Conservation (phyloP, 2,888 invertebrate genomes). For the Malthinus flaveolus region DNA sequence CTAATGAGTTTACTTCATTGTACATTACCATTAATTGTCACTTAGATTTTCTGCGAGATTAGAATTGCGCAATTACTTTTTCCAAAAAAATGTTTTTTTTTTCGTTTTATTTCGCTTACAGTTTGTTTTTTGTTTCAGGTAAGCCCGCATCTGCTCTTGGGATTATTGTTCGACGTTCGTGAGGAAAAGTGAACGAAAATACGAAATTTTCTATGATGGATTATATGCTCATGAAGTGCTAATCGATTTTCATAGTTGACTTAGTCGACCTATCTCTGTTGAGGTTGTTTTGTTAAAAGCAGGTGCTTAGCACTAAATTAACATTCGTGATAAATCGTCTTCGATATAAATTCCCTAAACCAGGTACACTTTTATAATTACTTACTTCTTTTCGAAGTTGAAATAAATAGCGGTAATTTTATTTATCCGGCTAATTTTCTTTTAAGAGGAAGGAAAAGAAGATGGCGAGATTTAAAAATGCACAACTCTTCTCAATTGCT, state of each 20-base stretch:
- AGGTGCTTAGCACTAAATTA: constrained; percentile 33
- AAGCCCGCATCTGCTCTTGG: neutral
- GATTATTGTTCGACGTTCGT: neutral
- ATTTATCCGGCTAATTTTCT: too few relatives aligned
- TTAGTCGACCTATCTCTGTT: constrained; percentile 21
- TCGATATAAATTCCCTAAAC: constrained; percentile 22
- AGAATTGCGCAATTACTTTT: constrained; percentile 8
- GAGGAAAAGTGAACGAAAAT: neutral
- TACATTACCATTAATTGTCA: constrained; percentile 33
- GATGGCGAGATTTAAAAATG: constrained; percentile 2
- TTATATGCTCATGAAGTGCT: constrained; percentile 13
- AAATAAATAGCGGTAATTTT: too few relatives aligned
- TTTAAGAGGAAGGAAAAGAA: too few relatives aligned
- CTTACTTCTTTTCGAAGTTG: neutral
- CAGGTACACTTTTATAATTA: neutral
- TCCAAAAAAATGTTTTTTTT: too few relatives aligned
- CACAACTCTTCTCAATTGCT: constrained; percentile 7
- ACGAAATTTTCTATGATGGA: constrained; percentile 13
- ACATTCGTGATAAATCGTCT: constrained; percentile 34
- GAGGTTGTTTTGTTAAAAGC: constrained; percentile 28
- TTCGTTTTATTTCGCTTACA: neutral
- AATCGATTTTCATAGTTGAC: constrained; percentile 37
- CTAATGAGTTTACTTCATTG: constrained; percentile 32
- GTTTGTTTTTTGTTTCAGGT: constrained; percentile 16
- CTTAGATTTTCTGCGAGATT: constrained; percentile 28